Percentiles rank a stretch among this genome's conserved stretches.
These are phyloP conservation scores for Lasioglossum baleicum DNA, from an alignment of 1,140 invertebrate genomes.

Conservation along the genomic window DNA sequence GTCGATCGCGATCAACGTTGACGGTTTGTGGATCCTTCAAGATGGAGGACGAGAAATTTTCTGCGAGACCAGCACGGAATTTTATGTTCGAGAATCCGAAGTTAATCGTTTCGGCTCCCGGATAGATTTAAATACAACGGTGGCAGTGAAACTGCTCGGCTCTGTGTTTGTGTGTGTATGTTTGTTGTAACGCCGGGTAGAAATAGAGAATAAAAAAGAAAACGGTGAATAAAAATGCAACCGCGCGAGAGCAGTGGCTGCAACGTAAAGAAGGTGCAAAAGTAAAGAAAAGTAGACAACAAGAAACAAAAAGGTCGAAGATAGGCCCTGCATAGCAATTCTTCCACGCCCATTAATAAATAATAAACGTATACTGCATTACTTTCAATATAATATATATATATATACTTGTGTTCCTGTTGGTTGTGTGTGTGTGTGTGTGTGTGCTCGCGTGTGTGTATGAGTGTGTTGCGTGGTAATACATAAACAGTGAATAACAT, in stretches of 20 bases:
- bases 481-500: slow-evolving; percentile 78
- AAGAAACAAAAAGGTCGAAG: slow-evolving; percentile 36
- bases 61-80: no score
- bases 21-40: not conserved
- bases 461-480: slow-evolving; percentile 54
- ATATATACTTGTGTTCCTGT: no score
- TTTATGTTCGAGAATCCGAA: no score
- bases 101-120: no score
- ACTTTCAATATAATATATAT: slow-evolving; percentile 25
- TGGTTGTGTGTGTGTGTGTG: not conserved
- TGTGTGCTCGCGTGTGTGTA: slow-evolving; percentile 35
- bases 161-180: not conserved
- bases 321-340: slow-evolving; percentile 51
- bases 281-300: slow-evolving; percentile 4
- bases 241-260: no score
- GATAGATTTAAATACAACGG: no score
- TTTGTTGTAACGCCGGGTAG: slow-evolving; percentile 6
- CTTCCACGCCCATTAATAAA: slow-evolving; percentile 58
- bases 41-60: slow-evolving; percentile 42
- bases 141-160: no score
- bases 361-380: slow-evolving; percentile 41
- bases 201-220: not conserved
- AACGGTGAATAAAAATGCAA: not conserved
- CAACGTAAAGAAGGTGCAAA: not conserved
- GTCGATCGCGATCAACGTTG: not conserved